Conservation (phyloP, 2,888 invertebrate species). For the Hypsopygia costalis region DNA sequence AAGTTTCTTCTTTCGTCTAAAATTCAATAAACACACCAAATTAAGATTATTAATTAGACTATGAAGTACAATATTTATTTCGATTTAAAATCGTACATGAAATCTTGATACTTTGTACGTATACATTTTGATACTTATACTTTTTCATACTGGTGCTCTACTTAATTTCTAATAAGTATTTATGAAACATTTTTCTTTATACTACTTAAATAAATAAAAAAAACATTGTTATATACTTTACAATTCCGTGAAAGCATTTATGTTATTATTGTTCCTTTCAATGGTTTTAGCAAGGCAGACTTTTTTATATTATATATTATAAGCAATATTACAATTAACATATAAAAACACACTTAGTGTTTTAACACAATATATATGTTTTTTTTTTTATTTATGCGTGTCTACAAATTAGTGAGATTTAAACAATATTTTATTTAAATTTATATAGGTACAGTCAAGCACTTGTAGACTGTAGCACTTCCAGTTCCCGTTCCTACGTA, state of each 20-base stretch:
- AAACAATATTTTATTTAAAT: too few species aligned
- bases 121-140: background rate
- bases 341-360: too few species aligned
- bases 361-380: too few species aligned
- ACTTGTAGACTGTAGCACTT: too few species aligned
- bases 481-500: too few species aligned
- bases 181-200: background rate
- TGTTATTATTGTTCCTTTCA: conserved; percentile 26
- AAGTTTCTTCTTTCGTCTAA: background rate
- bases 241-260: conserved; percentile 67
- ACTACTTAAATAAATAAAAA: background rate
- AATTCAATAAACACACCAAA: background rate
- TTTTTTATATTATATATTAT: background rate
- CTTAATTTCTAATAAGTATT: background rate
- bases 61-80: background rate
- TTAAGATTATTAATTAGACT: too few species aligned
- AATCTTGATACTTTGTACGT: too few species aligned
- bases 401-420: too few species aligned
- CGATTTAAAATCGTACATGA: conserved; percentile 4
- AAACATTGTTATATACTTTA: conserved; percentile 24
- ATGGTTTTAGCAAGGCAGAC: background rate
- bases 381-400: too few species aligned
- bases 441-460: too few species aligned
- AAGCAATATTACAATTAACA: too few species aligned
- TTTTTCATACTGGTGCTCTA: conserved; percentile 5